Evolutionary conservation across 2,888 invertebrate species (phyloP), one percentile per base, ranked within the genome.

Genomic region (Limnephilus lunatus): DNA sequence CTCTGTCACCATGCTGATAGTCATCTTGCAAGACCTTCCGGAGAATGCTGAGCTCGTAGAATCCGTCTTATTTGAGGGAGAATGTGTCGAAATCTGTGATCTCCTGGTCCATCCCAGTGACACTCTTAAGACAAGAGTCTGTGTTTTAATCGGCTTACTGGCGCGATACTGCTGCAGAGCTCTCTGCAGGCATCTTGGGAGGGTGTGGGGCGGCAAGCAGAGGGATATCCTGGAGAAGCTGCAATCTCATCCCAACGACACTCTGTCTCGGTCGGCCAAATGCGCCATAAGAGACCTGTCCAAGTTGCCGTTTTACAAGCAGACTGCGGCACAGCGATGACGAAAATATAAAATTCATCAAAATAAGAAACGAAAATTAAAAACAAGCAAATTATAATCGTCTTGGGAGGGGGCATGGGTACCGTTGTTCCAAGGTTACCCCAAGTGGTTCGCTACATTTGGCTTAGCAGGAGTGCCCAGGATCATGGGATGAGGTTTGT

Each of bases 31-130:
- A 94, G 97, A 97, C 92, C 95, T 97, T 31, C 98, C 98, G 0
- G 98, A 98, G 94, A 97, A 98, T 94, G 97, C 97, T 0, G 97
- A 97, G 92, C 96, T 98, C 0, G 97, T 98, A 0, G 98, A 98
- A 94, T 97, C 97, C 94, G 97, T 98, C 92, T 95, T 98, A 9
- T 95, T 97, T 92, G 96, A 96, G 81, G 94, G 95, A 3, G 95
- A 95, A 5, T 95, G 95, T 91, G 94, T 96, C 19, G 96, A 97
- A 94, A 96, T 97, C 92, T 95, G 96, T 81, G 94, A 94, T 53
- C 95, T 97, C 90, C 94, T 97, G 91, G 96, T 96, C 94, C 97
- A 97, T 94, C 96, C 96, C 0, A 96, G 96, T 94, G 96, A 97
- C 92, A 95, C 96, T 0, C 94, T 97, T 12, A 96, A 96, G 94